Conservation (phyloP, 2,888 invertebrate species). For the Drosophila subquinaria region DNA sequence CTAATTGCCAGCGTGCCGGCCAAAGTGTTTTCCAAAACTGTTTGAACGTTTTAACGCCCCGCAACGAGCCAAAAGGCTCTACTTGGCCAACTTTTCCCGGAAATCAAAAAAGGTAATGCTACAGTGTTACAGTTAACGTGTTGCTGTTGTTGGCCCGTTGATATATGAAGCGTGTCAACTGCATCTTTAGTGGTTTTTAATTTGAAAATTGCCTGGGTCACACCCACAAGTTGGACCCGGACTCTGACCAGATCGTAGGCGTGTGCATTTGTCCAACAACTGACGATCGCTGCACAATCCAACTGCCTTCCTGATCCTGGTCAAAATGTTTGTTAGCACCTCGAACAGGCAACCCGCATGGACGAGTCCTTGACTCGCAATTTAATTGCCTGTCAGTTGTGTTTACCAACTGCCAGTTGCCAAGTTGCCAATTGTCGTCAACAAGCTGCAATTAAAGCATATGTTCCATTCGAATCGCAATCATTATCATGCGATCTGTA, state of each 20-base stretch:
- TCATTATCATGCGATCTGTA: constrained; percentile 50
- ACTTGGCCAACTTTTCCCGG: constrained; percentile 66
- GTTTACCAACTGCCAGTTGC: constrained; percentile 10
- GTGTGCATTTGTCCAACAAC: constrained; percentile 73
- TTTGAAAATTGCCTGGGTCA: constrained; percentile 76
- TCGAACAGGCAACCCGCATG: constrained; percentile 64
- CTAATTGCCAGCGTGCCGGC: constrained; percentile 77
- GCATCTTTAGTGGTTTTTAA: constrained; percentile 81
- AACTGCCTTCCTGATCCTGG: constrained; percentile 25
- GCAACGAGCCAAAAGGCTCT: constrained; percentile 9
- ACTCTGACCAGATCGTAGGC: constrained; percentile 25
- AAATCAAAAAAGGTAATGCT: constrained; percentile 72
- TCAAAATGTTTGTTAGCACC: constrained; percentile 67
- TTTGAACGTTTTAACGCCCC: constrained; percentile 75
- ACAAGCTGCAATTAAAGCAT: constrained; percentile 78
- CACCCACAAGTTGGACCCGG: constrained; percentile 44
- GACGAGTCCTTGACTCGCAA: constrained; percentile 47
- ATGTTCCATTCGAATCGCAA: constrained; percentile 45
- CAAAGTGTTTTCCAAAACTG: constrained; percentile 71
- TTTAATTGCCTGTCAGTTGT: constrained; percentile 60
- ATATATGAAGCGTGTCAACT: constrained; percentile 81
- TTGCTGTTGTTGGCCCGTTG: constrained; percentile 35
- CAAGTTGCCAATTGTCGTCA: constrained; percentile 17
- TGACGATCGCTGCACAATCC: constrained; percentile 36
- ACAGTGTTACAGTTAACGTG: constrained; percentile 35